phyloP scores from a whole-genome alignment of 2,888 invertebrate species.

The Stictocephala bisonia region DNA sequence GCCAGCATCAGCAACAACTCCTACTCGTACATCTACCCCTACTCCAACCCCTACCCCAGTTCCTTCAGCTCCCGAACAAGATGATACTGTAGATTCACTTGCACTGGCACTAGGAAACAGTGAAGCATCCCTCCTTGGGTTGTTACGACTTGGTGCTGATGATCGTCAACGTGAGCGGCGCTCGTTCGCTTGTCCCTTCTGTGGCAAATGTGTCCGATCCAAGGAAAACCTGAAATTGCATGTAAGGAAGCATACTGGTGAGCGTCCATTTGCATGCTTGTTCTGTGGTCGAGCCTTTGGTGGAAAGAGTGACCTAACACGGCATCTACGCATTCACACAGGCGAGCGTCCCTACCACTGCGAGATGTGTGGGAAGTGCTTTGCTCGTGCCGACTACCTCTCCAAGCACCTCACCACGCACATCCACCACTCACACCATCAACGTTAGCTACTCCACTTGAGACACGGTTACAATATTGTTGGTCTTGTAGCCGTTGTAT shows the following conservation, averaged over 20 bases:
- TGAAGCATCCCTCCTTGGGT: slow-evolving; percentile 71
- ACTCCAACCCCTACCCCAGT: slow-evolving; percentile 32
- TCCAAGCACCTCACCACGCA: slow-evolving; percentile 93
- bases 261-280: slow-evolving; percentile 89
- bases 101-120: slow-evolving; percentile 69
- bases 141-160: slow-evolving; percentile 72
- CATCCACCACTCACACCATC: slow-evolving; percentile 70
- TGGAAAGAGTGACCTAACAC: slow-evolving; percentile 87
- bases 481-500: slow-evolving; percentile 29
- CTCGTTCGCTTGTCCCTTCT: slow-evolving; percentile 88
- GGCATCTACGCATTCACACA: slow-evolving; percentile 88
- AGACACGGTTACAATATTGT: slow-evolving; percentile 25
- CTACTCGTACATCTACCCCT: slow-evolving; percentile 21
- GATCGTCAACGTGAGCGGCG: slow-evolving; percentile 75
- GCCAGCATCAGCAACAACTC: too few relatives aligned
- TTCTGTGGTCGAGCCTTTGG: slow-evolving; percentile 91
- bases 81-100: slow-evolving; percentile 79
- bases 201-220: slow-evolving; percentile 89
- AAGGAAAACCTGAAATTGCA: slow-evolving; percentile 90
- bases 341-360: slow-evolving; percentile 92
- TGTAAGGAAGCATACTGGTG: slow-evolving; percentile 87
- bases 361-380: slow-evolving; percentile 92
- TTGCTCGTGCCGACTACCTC: slow-evolving; percentile 89
- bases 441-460: slow-evolving; percentile 42
- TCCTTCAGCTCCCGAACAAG: slow-evolving; percentile 70